Conservation (phyloP, 2,888 invertebrate species). For the Acleris emargana region DNA sequence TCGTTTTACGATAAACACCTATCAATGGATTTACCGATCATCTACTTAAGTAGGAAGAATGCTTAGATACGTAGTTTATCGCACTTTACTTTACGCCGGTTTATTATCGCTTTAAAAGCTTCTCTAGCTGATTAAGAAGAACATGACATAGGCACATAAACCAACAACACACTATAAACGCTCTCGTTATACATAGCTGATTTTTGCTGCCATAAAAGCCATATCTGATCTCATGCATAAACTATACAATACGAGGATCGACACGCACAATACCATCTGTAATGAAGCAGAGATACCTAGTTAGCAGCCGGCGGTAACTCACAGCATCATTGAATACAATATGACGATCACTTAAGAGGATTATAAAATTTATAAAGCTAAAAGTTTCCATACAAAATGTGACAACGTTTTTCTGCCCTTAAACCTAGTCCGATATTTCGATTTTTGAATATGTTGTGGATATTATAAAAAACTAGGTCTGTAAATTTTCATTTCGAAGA, state of each 20-base stretch:
- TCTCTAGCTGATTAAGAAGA: not conserved
- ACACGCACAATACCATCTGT: conserved; percentile 5
- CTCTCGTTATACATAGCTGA: not conserved
- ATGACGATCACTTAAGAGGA: not conserved
- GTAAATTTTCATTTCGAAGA: too few species aligned
- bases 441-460: too few species aligned
- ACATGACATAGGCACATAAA: too few species aligned
- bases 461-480: too few species aligned
- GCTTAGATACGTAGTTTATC: conserved; percentile 13
- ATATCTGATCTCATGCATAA: conserved; percentile 7
- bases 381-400: too few species aligned
- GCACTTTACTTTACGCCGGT: conserved; percentile 5
- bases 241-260: not conserved
- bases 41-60: conserved; percentile 20
- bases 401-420: too few species aligned
- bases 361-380: too few species aligned
- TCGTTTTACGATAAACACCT: conserved; percentile 6
- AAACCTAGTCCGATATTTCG: too few species aligned
- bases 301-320: not conserved
- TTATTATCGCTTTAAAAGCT: conserved; percentile 6
- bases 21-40: conserved; percentile 18
- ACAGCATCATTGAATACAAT: conserved; percentile 11
- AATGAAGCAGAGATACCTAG: conserved; percentile 17
- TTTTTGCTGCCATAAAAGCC: not conserved
- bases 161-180: too few species aligned